Percentiles rank a stretch among this genome's conserved stretches.
Conservation (phyloP, 2,113 vertebrate genomes). For the Ailurus styani region DNA sequence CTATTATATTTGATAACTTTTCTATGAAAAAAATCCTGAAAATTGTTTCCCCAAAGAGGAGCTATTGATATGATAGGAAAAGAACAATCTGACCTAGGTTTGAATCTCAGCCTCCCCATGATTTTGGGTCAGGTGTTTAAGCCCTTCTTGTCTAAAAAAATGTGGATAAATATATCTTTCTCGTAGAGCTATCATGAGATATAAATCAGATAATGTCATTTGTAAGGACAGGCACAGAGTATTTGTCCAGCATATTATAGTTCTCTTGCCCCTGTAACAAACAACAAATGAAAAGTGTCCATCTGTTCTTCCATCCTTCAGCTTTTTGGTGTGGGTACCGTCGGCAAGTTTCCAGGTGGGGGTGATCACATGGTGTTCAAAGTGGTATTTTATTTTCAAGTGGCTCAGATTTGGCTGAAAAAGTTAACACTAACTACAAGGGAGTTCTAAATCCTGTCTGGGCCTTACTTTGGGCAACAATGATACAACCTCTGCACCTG, state of each 20-base stretch:
- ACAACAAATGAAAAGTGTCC: not conserved
- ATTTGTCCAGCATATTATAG: not conserved
- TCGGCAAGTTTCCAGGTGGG: slow-evolving; percentile 36
- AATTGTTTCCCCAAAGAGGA: not conserved
- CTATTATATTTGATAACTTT: not conserved
- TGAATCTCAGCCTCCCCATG: not conserved
- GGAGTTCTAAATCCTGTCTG: not conserved
- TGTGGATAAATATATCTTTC: not conserved
- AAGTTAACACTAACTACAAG: not conserved
- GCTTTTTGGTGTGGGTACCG: not conserved
- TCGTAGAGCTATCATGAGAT: not conserved
- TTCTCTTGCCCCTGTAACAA: not conserved
- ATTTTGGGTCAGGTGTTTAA: not conserved
- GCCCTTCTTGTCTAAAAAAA: not conserved
- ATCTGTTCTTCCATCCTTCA: not conserved
- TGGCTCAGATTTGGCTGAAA: not conserved
- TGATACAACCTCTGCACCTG: not conserved
- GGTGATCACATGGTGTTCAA: not conserved
- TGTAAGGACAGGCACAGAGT: not conserved
- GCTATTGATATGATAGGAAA: not conserved
- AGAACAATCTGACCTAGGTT: not conserved
- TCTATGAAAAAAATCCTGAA: not conserved
- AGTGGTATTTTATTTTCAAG: slow-evolving; percentile 33
- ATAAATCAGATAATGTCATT: not conserved
- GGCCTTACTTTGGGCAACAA: not conserved